These are phyloP conservation scores for Serripes groenlandicus DNA, from an alignment of 2,888 invertebrate species.

Conservation along the genomic window DNA sequence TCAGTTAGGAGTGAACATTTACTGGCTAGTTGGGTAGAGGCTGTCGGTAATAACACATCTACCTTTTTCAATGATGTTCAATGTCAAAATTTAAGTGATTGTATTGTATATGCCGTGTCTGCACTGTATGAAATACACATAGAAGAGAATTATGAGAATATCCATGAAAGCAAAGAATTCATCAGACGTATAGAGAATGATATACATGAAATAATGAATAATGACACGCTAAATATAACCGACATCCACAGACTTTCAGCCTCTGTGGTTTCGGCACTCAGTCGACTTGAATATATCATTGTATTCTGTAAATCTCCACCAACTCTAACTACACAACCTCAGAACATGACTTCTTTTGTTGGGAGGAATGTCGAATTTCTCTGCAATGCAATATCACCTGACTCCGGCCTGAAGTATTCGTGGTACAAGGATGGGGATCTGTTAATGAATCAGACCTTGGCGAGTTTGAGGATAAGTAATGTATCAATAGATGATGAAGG, in stretches of 20 bases:
- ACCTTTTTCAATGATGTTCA: constrained; percentile 28
- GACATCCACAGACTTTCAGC: constrained; percentile 4
- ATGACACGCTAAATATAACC: constrained; percentile 7
- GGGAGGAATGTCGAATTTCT: constrained; percentile 21
- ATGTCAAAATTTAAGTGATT: constrained; percentile 44
- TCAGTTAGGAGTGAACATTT: neutral
- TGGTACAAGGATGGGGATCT: constrained; percentile 45
- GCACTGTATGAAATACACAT: constrained; percentile 39
- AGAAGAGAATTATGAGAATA: constrained; percentile 29
- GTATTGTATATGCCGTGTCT: constrained; percentile 34
- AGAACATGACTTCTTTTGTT: constrained; percentile 26
- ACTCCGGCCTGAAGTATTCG: constrained; percentile 26
- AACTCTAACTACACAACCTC: neutral
- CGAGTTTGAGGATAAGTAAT: neutral
- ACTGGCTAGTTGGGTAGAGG: constrained; percentile 21
- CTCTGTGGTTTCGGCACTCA: constrained; percentile 5
- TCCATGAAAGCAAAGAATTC: constrained; percentile 16
- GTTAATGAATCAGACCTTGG: neutral
- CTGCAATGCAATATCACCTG: constrained; percentile 28
- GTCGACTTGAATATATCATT: constrained; percentile 21
- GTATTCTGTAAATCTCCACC: constrained; percentile 53
- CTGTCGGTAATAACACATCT: constrained; percentile 27
- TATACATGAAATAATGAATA: constrained; percentile 29
- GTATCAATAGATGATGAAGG: constrained; percentile 17
- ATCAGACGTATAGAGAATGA: constrained; percentile 30